phyloP scores from a whole-genome alignment of 2,888 invertebrate genomes.

The Rhopalosiphum nymphaeae region DNA sequence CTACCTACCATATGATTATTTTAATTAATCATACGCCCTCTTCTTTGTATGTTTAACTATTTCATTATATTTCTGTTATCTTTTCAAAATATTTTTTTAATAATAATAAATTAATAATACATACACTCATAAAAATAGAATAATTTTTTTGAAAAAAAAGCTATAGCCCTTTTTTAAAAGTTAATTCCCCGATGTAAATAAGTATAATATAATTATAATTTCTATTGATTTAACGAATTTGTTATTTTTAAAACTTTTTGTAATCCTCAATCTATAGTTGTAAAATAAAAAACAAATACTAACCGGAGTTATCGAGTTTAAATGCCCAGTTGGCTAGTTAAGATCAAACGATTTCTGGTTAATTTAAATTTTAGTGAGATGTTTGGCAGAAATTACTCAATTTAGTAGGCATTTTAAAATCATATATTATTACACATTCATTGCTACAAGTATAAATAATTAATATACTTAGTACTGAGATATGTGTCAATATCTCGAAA shows the following conservation, averaged over 20 bases:
- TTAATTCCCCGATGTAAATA: not conserved
- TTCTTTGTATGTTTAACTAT: too few species aligned
- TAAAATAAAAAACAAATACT: slow-evolving; percentile 41
- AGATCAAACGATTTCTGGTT: not conserved
- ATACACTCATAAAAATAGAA: too few species aligned
- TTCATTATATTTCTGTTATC: too few species aligned
- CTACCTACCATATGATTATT: not conserved
- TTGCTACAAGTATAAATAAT: not conserved
- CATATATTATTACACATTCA: not conserved
- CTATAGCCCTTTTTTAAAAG: too few species aligned
- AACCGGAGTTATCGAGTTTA: slow-evolving; percentile 9
- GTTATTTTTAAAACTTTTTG: not conserved
- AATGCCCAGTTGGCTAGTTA: not conserved
- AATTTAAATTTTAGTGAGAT: not conserved
- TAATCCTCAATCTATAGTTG: not conserved
- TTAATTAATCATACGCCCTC: not conserved
- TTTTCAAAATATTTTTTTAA: too few species aligned
- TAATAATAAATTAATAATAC: too few species aligned
- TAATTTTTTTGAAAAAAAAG: too few species aligned
- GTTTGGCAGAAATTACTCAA: not conserved
- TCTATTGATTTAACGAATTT: not conserved
- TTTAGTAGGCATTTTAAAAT: not conserved
- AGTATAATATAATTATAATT: not conserved
- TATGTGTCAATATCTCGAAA: not conserved
- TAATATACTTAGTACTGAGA: not conserved